Base-by-base conservation (phyloP, 1,140 invertebrate genomes). In the Zophobas morio region DNA sequence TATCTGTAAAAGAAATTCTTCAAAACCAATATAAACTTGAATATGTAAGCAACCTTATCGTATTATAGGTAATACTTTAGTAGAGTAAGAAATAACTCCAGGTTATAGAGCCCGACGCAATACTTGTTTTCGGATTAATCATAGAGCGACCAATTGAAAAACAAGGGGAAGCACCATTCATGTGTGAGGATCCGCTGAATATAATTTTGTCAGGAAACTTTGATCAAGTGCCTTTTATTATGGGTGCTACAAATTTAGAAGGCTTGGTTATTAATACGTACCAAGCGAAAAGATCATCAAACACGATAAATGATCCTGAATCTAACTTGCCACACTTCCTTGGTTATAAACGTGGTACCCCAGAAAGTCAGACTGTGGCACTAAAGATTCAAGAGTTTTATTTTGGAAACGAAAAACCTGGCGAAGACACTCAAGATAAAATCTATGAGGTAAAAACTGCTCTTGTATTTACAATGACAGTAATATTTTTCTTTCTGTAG, bases 211-310 rank as follows among this genome's bases (percentile, higher is more conserved):
- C 54, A 8, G 79, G 79, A n/a, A 77, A 70, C 6, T 81, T 78
- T 53, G 70, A 20, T 33, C 56, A 77, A 49, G 72, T 81, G 1
- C 82, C 82, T 20, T 42, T 78, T 1, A 78, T 83, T 32, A 79
- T 70, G 6, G 82, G 82, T 39, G 79, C 60, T 47, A 75, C 53
- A 33, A 77, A 77, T 32, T 34, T 54, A 36, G 82, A 83, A 79
- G 80, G 79, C 20, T 36, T 77, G 4, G 34, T 79, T 8, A 32
- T 66, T 35, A 5, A 56, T 49, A 74, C 6, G 6, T 32, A 46
- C 40, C 32, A 6, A 20, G 3, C 6, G 2, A 47, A 36, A 47
- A 36, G 54, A 49, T 32, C 8, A 20, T 5, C 35, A 1, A 47
- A 56, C 54, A 57, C 60, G 6, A 20, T 63, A 33, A 70, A 49